Evolutionary conservation across 2,797 vertebrate species (phyloP), one percentile per base, ranked within the genome.

Genomic region (Acrossocheilus fasciatus): DNA sequence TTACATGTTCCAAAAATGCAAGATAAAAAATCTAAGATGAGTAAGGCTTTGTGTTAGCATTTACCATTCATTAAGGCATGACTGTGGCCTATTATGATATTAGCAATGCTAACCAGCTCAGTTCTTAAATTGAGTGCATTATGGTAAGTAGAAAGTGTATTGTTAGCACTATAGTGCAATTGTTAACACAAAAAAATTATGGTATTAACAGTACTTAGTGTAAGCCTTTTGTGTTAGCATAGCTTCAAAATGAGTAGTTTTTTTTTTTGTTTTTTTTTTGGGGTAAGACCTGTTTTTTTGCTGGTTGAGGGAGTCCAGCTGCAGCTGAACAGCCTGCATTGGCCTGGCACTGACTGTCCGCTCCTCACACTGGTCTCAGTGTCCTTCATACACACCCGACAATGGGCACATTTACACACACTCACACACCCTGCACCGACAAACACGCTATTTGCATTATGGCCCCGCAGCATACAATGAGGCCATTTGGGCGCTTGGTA

Each of bases 331-430:
- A 94, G 95, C 74, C 86, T 93, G 92, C 91, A 85, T 92, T 95
- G 95, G 94, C 96, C 97, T 98, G 98, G 98, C 97, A 97, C 96
- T 92, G 95, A 96, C 95, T 94, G 96, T 93, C 92, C 93, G 94
- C 94, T 93, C 93, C 92, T 94, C 95, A 95, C 96, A 98, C 97
- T 97, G 93, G 93, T 91, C 94, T 94, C 94, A 95, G 93, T 96
- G 95, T 94, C 95, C 91, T 83, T 92, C 89, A 92, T 93, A 93
- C 92, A 92, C 94, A 92, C 91, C 90, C 92, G 90, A 94, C 94
- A 95, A 95, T 94, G 85, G 81, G 69, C 87, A 91, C 92, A 93
- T 91, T 91, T 90, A 91, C 78, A 78, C 54, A 89, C 88, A 85
- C 82, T 70, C 84, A 85, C 77, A 79, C 52, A 75, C 82, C 30